phyloP scores from a whole-genome alignment of 2,888 invertebrate species.

The Tipula lateralis region DNA sequence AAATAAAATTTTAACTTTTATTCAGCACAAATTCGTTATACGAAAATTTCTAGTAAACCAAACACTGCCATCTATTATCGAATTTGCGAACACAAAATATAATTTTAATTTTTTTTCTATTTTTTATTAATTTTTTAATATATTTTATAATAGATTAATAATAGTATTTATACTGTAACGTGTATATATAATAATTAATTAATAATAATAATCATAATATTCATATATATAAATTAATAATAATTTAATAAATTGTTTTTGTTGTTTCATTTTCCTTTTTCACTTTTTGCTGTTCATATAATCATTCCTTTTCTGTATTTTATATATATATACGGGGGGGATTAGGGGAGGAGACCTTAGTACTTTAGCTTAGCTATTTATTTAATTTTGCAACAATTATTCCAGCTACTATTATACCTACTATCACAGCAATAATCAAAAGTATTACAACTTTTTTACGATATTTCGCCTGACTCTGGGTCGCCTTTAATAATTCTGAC shows the following conservation, averaged over 20 bases:
- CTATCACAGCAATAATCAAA: conserved; percentile 60
- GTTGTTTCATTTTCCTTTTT: not conserved
- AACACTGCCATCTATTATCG: not conserved
- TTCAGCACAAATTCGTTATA: no score
- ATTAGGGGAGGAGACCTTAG: not conserved
- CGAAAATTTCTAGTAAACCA: no score
- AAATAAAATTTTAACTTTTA: no score
- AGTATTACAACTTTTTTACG: conserved; percentile 70
- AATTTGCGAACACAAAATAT: not conserved
- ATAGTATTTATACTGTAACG: conserved; percentile 27
- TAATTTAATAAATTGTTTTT: conserved; percentile 20
- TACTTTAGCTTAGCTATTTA: conserved; percentile 31
- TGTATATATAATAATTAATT: conserved; percentile 12
- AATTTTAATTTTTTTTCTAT: not conserved
- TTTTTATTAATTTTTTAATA: not conserved
- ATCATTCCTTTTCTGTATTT: not conserved
- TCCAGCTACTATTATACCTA: conserved; percentile 63
- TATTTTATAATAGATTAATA: not conserved
- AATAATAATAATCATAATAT: not conserved
- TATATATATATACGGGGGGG: not conserved
- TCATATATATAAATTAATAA: not conserved
- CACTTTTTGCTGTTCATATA: not conserved
- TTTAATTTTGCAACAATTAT: conserved; percentile 59
- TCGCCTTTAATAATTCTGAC: conserved; percentile 74
- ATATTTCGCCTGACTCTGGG: conserved; percentile 70